Evolutionary conservation across 2,888 invertebrate species (phyloP), one percentile per base, ranked within the genome.

Genomic region (Autographa gamma): DNA sequence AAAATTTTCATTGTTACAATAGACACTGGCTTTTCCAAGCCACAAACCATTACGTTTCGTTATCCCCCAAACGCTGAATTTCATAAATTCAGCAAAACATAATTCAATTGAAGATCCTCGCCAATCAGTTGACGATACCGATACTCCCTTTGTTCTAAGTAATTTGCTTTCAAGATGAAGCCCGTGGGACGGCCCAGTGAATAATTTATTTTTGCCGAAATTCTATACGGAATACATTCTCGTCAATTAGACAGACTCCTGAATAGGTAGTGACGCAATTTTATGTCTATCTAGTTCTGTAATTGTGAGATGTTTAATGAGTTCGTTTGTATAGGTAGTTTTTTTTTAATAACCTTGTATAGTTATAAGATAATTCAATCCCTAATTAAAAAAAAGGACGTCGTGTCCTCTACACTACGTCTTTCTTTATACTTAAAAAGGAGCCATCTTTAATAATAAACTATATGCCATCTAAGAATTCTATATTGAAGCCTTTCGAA

Each of bases 111-210:
- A 74, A 71, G 71, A 25, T 71, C 68, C 77, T 78, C 71, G 76
- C 76, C 79, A 85, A 85, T 86, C 82, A 83, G 80, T 83, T 79
- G 78, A 77, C 75, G 79, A 79, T 70, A 87, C 80, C 77, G 76
- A 79, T 79, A 82, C 80, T 86, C 72, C 77, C 74, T 83, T 87
- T 86, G 85, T 87, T 86, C 82, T 84, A 52, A 60, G 74, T 79
- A 83, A 85, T 86, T 85, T 85, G 81, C 83, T 81, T 84, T 84
- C 79, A 74, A 68, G 52, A 66, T 59, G 75, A 74, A 73, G 59
- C 76, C 80, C 69, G 63, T 62, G 71, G 71, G 79, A 75, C 64
- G 62, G 74, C 77, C 61, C 72, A 62, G 69, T 83, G 82, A 82
- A 84, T 85, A 87, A 85, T 84, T 85, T 83, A 84, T 85, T 82